Percentiles rank a stretch among this genome's conserved stretches.
Conservation (phyloP, 92 coral and sea anemone genomes). For the Epizoanthus illoricatus region DNA sequence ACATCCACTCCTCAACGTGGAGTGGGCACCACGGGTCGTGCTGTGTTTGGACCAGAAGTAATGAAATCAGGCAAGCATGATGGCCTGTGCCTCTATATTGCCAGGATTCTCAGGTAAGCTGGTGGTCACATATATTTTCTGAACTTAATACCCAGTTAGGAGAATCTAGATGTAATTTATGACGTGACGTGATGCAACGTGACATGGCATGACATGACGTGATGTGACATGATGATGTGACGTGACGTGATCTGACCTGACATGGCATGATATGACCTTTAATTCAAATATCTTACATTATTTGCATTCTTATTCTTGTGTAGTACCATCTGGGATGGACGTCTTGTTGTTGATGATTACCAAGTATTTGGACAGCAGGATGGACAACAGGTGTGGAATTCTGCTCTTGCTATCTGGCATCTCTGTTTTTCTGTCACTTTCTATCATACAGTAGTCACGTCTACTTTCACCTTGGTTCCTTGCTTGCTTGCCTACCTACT, state of each 20-base stretch:
- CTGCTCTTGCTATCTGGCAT: not conserved
- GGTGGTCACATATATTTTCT: too few species aligned
- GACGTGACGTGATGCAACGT: too few species aligned
- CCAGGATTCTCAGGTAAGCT: slow-evolving; percentile 88
- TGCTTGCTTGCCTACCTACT: too few species aligned
- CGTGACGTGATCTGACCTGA: not conserved
- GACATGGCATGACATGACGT: too few species aligned
- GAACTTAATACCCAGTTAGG: too few species aligned
- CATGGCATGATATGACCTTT: too few species aligned
- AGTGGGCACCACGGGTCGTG: slow-evolving; percentile 64
- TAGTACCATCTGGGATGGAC: slow-evolving; percentile 91
- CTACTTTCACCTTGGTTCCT: too few species aligned
- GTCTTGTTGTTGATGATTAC: slow-evolving; percentile 76
- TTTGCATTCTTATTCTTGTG: not conserved
- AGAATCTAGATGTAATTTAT: too few species aligned
- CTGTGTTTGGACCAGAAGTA: slow-evolving; percentile 78
- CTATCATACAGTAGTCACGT: too few species aligned
- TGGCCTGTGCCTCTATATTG: slow-evolving; percentile 84
- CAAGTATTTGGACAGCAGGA: slow-evolving; percentile 61
- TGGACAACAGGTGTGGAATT: slow-evolving; percentile 48
- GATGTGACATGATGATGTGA: too few species aligned
- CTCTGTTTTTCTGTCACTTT: not conserved
- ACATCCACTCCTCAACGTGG: slow-evolving; percentile 89
- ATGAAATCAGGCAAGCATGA: slow-evolving; percentile 88
- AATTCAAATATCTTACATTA: too few species aligned